phyloP scores from a whole-genome alignment of 2,888 invertebrate genomes.

The Ernsta delagoae region DNA sequence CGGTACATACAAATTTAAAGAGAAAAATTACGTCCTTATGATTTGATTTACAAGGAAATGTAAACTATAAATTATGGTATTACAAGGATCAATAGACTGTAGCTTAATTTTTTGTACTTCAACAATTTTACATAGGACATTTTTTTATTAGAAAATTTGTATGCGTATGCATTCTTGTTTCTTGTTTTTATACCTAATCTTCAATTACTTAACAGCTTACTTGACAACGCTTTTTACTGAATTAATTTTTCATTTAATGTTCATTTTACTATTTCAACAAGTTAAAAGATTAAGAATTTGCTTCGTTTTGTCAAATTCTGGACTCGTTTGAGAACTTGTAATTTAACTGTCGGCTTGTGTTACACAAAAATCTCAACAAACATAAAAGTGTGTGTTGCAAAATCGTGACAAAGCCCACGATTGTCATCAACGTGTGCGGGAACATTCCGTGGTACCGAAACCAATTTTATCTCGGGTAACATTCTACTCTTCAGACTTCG shows the following conservation, averaged over 20 bases:
- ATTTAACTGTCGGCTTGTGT: not conserved
- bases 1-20: not conserved
- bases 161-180: too few relatives aligned
- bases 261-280: too few relatives aligned
- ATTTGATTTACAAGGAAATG: constrained; percentile 9
- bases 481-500: constrained; percentile 50
- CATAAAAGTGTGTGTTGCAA: constrained; percentile 49
- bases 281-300: too few relatives aligned
- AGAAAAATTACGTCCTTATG: constrained; percentile 17
- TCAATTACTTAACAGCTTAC: too few relatives aligned
- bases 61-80: not conserved
- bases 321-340: not conserved
- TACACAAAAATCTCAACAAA: constrained; percentile 34
- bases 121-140: not conserved
- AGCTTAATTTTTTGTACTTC: not conserved
- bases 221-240: too few relatives aligned
- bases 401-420: constrained; percentile 59
- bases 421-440: constrained; percentile 58
- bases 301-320: not conserved
- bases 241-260: too few relatives aligned
- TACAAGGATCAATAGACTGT: not conserved
- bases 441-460: constrained; percentile 51
- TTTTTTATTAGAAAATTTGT: too few relatives aligned
- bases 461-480: constrained; percentile 50
- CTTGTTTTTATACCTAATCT: too few relatives aligned